Evolutionary conservation across 1,140 invertebrate genomes (phyloP).

Genomic region (Diorhabda carinulata): DNA sequence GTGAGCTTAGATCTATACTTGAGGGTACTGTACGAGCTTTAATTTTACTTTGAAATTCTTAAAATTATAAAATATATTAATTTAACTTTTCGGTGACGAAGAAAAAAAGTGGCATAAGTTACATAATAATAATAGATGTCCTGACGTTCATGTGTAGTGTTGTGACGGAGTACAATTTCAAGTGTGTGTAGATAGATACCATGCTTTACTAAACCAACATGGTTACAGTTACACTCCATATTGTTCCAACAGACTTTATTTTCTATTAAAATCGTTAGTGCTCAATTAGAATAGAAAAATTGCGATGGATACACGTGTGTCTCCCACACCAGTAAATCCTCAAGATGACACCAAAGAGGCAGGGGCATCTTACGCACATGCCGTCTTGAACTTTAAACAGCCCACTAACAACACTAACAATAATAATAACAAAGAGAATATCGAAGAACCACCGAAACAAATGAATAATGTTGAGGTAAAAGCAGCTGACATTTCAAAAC

Average conservation of each 20-base stretch:
- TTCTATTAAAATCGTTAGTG: constrained; percentile 26
- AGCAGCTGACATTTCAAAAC: constrained; percentile 25
- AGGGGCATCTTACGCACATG: constrained; percentile 43
- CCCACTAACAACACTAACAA: constrained; percentile 22
- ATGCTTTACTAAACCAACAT: constrained; percentile 46
- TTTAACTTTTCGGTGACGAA: background rate
- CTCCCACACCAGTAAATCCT: constrained; percentile 26
- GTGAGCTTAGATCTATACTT: constrained; percentile 2
- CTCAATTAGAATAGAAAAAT: constrained; percentile 19
- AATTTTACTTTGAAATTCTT: background rate
- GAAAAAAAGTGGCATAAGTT: background rate
- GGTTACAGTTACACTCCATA: constrained; percentile 45
- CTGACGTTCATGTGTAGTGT: constrained; percentile 23
- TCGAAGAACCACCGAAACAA: constrained; percentile 25
- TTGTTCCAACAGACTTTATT: constrained; percentile 37
- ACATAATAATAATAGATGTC: constrained; percentile 11
- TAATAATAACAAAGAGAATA: constrained; percentile 34
- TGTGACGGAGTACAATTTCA: constrained; percentile 16
- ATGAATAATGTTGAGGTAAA: constrained; percentile 15
- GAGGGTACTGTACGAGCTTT: background rate
- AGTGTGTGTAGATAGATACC: constrained; percentile 25
- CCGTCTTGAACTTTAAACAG: constrained; percentile 43
- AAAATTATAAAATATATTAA: background rate
- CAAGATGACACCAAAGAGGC: constrained; percentile 25
- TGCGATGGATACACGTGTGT: constrained; percentile 36